Base-by-base conservation (phyloP, 2,888 invertebrate species). In the Lasioglossum marginatum region DNA sequence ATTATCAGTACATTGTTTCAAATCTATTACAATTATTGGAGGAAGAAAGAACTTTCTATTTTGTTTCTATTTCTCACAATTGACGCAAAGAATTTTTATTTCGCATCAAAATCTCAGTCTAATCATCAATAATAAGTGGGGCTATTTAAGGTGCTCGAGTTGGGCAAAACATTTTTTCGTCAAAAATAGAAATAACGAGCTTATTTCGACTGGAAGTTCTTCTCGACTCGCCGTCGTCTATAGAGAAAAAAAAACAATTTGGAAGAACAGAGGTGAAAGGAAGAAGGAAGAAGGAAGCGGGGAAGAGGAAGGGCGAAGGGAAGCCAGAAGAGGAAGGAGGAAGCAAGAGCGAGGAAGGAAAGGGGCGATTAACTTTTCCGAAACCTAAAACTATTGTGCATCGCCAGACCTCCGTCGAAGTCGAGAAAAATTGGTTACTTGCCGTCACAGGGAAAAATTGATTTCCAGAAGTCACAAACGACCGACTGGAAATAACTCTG, bases 381-480 rank as follows among this genome's bases (percentile, higher is more conserved):
- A 83, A 76, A 66, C 74, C 72, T 68, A 57, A 83, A 81, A 66
- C 79, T 77, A 66, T 74, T 52, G 43, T 73, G 74, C 68, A 68
- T 72, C 66, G 43, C 8, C 77, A 40, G 90, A 90, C 91, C 90
- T 89, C 85, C 91, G 86, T 90, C 90, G 90, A 88, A 89, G 90
- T 81, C 66, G 82, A 81, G 86, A 83, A 89, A 91, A 86, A 70
- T 86, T 87, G 84, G 85, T 90, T 90, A 91, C 91, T 90, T 90
- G 91, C 84, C 72, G 89, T 79, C 82, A 85, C 74, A 85, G 81
- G 76, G 87, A 72, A 87, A 90, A 91, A 91, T 91, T 91, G 91
- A 91, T 91, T 90, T 91, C 83, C 86, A 83, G 75, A 86, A 87
- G 78, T 57, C 83, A 79, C 66, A 52, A 85, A 81, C 73, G 83